A percentile compares a stretch with the other conserved stretches of the same genome.
These are phyloP conservation scores for Chrosomus eos DNA, from an alignment of 2,797 vertebrate genomes.

Conservation along the genomic window DNA sequence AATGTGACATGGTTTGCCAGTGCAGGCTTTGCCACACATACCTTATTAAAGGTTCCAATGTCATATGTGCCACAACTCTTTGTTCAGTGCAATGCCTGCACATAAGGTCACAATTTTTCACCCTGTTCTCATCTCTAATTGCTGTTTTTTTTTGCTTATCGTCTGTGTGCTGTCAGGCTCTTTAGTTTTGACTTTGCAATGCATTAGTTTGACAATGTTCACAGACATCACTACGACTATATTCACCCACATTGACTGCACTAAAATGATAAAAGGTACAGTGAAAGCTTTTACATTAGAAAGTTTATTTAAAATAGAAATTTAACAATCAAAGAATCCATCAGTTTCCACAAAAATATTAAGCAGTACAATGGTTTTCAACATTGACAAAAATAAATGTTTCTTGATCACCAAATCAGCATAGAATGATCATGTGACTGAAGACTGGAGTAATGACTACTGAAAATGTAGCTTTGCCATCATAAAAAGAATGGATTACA, in stretches of 20 bases:
- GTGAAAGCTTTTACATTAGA: background rate
- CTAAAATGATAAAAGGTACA: background rate
- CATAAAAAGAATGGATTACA: background rate
- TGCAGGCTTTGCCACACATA: conserved; percentile 40
- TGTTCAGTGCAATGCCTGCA: background rate
- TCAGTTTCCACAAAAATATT: background rate
- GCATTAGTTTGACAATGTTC: background rate
- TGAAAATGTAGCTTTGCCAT: background rate
- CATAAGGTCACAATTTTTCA: background rate
- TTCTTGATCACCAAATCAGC: background rate
- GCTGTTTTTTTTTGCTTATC: background rate
- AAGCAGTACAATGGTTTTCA: background rate
- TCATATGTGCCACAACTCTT: background rate
- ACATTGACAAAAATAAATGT: background rate
- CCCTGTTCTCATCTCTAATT: background rate
- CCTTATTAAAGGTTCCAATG: background rate
- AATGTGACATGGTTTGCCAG: conserved; percentile 34
- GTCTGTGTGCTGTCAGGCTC: background rate
- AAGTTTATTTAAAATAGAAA: no score
- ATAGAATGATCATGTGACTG: background rate
- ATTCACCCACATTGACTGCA: background rate
- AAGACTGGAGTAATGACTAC: no score
- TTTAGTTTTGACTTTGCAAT: background rate
- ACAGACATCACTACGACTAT: background rate
- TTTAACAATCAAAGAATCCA: background rate